A percentile compares a stretch with the other conserved stretches of the same genome.
These are phyloP conservation scores for Chaetogeoica ovagalla DNA, from an alignment of 2,888 invertebrate species.

Conservation along the genomic window DNA sequence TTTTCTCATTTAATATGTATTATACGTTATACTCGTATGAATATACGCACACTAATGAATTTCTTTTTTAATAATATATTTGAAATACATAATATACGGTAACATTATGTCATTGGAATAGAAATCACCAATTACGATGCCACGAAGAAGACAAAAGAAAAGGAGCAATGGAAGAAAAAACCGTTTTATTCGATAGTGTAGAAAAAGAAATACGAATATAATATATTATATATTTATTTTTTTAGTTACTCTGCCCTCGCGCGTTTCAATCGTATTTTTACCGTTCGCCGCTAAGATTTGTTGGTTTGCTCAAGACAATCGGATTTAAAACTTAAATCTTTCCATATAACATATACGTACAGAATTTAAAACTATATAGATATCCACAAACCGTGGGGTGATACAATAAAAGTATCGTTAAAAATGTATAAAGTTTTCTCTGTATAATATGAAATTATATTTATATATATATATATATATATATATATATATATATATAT, in stretches of 20 bases:
- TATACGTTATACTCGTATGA: too few relatives aligned
- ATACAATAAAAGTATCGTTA: too few relatives aligned
- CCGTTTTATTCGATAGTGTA: background rate
- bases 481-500: too few relatives aligned
- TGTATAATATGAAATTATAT: too few relatives aligned
- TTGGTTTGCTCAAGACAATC: background rate
- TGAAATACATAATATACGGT: too few relatives aligned
- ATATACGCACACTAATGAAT: too few relatives aligned
- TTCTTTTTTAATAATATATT: too few relatives aligned
- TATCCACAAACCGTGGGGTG: too few relatives aligned
- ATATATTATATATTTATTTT: background rate
- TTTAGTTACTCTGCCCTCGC: background rate
- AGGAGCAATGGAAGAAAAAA: background rate
- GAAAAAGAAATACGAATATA: background rate
- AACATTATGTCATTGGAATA: background rate
- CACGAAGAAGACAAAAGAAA: background rate
- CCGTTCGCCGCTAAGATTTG: conserved; percentile 15
- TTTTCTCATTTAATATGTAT: too few relatives aligned
- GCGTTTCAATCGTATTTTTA: background rate
- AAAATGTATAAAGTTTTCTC: too few relatives aligned
- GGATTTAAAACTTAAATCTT: conserved; percentile 17
- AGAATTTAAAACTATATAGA: too few relatives aligned
- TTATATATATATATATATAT: too few relatives aligned
- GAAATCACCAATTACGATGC: conserved; percentile 11
- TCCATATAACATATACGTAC: background rate